Conservation (phyloP, 2,797 vertebrate species). For the Delichon dasypus region DNA sequence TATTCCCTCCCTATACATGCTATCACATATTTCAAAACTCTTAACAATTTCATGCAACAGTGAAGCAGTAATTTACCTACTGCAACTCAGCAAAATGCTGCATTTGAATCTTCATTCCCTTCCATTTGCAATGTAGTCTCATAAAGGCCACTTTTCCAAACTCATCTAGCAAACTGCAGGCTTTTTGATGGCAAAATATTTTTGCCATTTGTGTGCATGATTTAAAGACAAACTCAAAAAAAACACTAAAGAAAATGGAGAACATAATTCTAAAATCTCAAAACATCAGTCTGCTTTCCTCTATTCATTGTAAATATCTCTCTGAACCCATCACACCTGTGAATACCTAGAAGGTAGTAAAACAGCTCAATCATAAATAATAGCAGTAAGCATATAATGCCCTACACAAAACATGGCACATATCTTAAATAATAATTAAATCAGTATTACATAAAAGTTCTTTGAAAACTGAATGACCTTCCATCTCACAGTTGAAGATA, state of each 20-base stretch:
- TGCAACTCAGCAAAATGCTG: neutral
- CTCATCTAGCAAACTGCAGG: neutral
- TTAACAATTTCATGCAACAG: neutral
- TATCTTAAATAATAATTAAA: slow-evolving; percentile 64
- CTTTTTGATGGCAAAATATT: neutral
- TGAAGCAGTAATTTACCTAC: neutral
- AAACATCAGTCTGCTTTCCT: neutral
- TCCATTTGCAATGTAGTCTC: neutral
- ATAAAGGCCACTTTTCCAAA: neutral
- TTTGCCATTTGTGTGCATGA: neutral
- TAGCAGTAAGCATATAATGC: neutral
- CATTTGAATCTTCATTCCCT: neutral
- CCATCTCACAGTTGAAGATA: slow-evolving; percentile 66
- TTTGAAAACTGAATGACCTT: slow-evolving; percentile 69
- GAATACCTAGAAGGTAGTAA: neutral
- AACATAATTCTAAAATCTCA: neutral
- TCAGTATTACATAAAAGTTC: slow-evolving; percentile 61
- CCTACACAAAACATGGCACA: slow-evolving; percentile 29
- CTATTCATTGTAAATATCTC: neutral
- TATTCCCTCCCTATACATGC: neutral
- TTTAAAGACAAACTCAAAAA: neutral
- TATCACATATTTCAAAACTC: neutral
- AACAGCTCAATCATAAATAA: slow-evolving; percentile 11
- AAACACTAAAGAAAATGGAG: neutral
- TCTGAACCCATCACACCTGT: neutral